phyloP scores from a whole-genome alignment of 2,888 invertebrate species.

The Heterodera filipjevi region DNA sequence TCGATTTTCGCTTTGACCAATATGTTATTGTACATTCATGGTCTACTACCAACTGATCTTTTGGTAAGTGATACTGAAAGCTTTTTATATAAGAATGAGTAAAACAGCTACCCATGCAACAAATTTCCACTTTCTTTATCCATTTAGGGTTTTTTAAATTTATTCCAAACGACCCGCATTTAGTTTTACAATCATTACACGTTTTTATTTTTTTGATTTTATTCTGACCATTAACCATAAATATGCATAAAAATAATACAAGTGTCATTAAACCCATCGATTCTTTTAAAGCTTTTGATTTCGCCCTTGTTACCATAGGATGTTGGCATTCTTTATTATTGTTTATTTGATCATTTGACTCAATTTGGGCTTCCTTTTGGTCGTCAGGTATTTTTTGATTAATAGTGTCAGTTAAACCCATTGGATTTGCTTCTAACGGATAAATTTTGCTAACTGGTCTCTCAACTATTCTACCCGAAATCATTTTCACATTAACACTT shows the following conservation, averaged over 20 bases:
- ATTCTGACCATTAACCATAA: too few relatives aligned
- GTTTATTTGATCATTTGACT: neutral
- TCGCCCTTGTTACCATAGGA: neutral
- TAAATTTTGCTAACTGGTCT: slow-evolving; percentile 8
- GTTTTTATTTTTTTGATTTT: neutral
- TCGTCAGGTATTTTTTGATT: neutral
- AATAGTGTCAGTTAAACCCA: too few relatives aligned
- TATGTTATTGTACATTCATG: slow-evolving; percentile 2
- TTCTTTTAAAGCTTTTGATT: neutral
- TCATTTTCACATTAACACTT: neutral
- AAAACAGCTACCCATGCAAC: neutral
- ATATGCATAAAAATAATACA: neutral
- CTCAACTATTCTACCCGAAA: neutral
- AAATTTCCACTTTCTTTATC: slow-evolving; percentile 10
- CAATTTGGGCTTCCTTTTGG: too few relatives aligned
- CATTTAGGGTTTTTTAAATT: neutral
- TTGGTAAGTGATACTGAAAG: neutral
- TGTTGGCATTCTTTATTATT: too few relatives aligned
- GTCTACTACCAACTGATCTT: neutral
- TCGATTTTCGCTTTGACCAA: neutral
- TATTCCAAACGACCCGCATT: neutral
- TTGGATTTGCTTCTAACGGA: neutral
- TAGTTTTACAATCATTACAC: neutral
- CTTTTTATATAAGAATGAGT: neutral
- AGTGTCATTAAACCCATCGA: neutral